Conservation (phyloP, 2,113 vertebrate species). For the Anhinga rufa region DNA sequence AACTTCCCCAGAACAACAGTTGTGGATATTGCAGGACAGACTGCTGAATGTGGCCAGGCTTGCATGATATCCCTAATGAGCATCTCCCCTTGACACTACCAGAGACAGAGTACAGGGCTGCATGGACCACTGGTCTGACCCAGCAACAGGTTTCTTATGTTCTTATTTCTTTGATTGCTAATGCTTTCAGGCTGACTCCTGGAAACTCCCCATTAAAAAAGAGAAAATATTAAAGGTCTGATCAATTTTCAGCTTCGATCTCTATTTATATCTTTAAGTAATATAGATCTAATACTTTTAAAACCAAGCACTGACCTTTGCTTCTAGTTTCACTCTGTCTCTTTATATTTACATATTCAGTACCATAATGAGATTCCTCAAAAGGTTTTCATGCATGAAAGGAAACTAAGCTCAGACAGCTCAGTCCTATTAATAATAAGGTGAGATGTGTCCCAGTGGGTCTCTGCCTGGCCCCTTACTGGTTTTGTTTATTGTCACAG, state of each 20-base stretch:
- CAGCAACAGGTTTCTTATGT: neutral
- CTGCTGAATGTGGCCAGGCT: neutral
- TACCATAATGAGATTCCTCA: slow-evolving; percentile 21
- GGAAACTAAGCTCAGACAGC: slow-evolving; percentile 1
- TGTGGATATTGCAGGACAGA: neutral
- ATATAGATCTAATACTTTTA: neutral
- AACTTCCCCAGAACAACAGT: neutral
- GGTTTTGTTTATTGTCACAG: neutral
- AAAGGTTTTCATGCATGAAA: slow-evolving; percentile 39
- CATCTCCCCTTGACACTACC: neutral
- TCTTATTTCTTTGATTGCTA: neutral
- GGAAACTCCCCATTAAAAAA: neutral
- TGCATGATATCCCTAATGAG: rapidly evolving
- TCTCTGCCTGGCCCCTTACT: neutral
- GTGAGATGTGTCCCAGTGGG: neutral
- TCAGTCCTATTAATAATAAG: slow-evolving; percentile 9
- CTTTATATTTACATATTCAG: slow-evolving; percentile 1
- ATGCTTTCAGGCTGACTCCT: neutral
- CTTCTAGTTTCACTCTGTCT: neutral
- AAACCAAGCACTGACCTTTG: neutral
- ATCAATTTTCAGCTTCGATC: neutral
- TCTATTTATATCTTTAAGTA: neutral
- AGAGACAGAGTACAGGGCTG: neutral
- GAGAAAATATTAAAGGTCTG: neutral
- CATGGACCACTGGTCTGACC: neutral